Evolutionary conservation across 2,888 invertebrate genomes (phyloP), one percentile per base, ranked within the genome.

Genomic region (Lycia hirtaria): DNA sequence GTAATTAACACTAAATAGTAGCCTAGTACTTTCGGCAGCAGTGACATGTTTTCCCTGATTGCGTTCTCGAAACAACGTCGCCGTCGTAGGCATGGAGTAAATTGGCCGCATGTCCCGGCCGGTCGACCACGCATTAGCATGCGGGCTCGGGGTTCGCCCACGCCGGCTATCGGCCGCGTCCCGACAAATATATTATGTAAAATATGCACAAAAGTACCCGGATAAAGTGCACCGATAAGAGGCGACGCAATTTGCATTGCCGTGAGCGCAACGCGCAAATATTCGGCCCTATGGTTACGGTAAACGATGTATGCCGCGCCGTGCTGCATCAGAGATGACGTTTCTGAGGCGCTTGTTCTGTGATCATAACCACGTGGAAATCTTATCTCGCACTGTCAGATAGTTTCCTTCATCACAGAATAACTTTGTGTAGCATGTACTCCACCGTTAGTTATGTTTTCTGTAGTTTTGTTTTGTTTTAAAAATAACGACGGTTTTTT

Each of bases 161-260:
- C 88, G 72, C 77, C 65, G 73, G 73, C 83, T 83, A 85, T 87
- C 85, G 73, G 78, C 78, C 71, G 72, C 82, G 80, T 83, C 83
- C 83, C 80, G 78, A 80, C 81, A 85, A 86, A 87, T 86, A 81
- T 88, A 86, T 87, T 87, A 87, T 87, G 84, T 86, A 88, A 89
- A 89, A 88, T 89, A 88, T 87, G 84, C 87, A 82, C 86, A 85
- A 87, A 88, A 85, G 86, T 85, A 85, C 83, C 85, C 80, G 88
- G 88, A 88, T 89, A 85, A 90, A 88, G 85, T 88, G 83, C 82
- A 81, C 68, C 83, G 87, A 89, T 91, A 90, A 87, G 80, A 80
- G 81, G 81, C 81, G 84, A 86, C 84, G 86, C 83, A 87, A 90
- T 88, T 89, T 89, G 83, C 89, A 88, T 88, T 76, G 89, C 89